Evolutionary conservation across 2,888 invertebrate species (phyloP), one percentile per base, ranked within the genome.

Genomic region (Rosalia funebris): DNA sequence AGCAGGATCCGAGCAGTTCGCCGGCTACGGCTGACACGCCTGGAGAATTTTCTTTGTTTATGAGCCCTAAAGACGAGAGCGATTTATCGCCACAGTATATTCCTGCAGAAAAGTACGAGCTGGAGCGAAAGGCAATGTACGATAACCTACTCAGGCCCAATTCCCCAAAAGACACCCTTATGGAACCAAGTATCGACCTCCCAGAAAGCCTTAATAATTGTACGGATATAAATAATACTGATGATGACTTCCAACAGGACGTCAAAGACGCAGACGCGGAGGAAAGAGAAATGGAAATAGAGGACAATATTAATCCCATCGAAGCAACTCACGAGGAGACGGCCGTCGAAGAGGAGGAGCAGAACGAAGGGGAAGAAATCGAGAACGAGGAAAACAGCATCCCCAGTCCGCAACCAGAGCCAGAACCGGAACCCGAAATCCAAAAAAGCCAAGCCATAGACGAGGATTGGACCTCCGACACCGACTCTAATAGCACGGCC

Each of bases 21-120:
- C 81, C 82, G 0, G 80, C 79, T 0, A 75, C 79, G 1, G 80
- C 78, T 1, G 81, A 82, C 39, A 75, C 78, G 4, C 75, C 77
- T 1, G 64, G 63, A 3, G 78, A 77, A 56, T 76, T 77, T 50
- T 74, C 78, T 0, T 60, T 81, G 7, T 80, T 81, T 58, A 78
- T 78, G 36, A 80, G 79, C 11, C 78, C 80, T 10, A 79, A 76
- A 65, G 74, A 78, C 48, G 79, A 79, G 34, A 53, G 68, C 12
- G 81, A 81, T 34, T 66, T 80, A 45, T 81, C 80, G 0, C 82
- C 82, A 0, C 80, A 82, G 65, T 82, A 82, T 70, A 82, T 82
- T 16, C 82, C 82, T 1, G 82, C 82, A 0, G 82, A 83, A 66
- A 81, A 82, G 62, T 82, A 82, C 67, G 82, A 82, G 66, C 68